Evolutionary conservation across 2,113 vertebrate genomes (phyloP), one percentile per base, ranked within the genome.

Genomic region (Zosterops japonicus): DNA sequence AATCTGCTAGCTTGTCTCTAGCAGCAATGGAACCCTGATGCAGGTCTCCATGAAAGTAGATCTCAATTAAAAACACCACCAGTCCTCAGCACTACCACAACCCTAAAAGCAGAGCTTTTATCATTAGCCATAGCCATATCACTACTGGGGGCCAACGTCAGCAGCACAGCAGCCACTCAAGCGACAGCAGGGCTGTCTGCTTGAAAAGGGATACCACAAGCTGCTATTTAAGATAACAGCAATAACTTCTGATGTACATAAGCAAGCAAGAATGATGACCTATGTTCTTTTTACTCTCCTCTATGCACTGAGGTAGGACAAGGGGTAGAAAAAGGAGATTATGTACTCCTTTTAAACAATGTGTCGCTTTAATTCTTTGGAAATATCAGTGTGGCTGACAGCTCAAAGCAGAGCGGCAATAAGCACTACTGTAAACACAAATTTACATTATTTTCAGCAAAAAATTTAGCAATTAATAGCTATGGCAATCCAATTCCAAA

Each of bases 171-270:
- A 95, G 49, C 63, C 83, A 75, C 88, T 79, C 74, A 75, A 77
- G 46, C 2, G 36, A 93, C 67, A 89, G 49, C 44, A 86, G 33
- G 15, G 57, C 60, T 72, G 70, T 52, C 85, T 89, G 67, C 67
- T 35, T 85, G 67, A 84, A 95, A 95, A 95, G 63, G 56, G 72
- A 90, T 75, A 91, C 47, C 86, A 89, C 92, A 95, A 96, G 92
- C 90, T 97, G 80, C 69, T 89, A 81, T 31, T 50, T 61, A 86
- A 95, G 88, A 82, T 94, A 97, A 95, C 83, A 91, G 55, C 53
- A 93, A 19, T 84, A 84, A 96, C 90, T 96, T 95, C 78, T 94
- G 57, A 93, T 72, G 69, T 41, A 86, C 57, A 50, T 39, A 83
- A 25, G 69, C 91, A 86, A 76, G 68, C 44, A 91, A 72, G 80